Base-by-base conservation (phyloP, 2,888 invertebrate species). In the Coleophora flavipennella region DNA sequence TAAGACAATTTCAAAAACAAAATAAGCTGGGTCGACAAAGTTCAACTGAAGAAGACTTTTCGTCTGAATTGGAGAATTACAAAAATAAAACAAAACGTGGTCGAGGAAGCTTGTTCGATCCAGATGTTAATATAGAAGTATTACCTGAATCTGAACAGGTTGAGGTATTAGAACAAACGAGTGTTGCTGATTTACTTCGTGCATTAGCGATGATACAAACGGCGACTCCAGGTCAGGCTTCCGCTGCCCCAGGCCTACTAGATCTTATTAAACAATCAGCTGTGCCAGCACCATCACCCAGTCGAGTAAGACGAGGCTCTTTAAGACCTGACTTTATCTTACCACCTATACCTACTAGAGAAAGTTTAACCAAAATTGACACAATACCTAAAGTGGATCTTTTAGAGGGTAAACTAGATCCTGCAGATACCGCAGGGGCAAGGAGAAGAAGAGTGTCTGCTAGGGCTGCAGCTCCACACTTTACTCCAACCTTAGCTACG, bases 141-240 rank as follows among this genome's bases (percentile, higher is more conserved):
- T 58, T 83, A 27, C 71, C 79, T 14, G 73, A 84, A 56, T 57
- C 69, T 1, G 78, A 85, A 46, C 87, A 88, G 53, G 85, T 88
- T 6, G 87, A 87, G 55, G 87, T 93, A 9, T 75, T 94, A 40
- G 94, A 94, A 67, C 90, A 93, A 55, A 94, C 94, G 0, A 92
- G 93, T 13, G 86, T 95, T 10, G 94, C 93, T 1, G 94, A 95
- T 71, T 87, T 95, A 39, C 86, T 95, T 20, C 85, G 93, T 40
- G 93, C 93, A 0, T 72, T 95, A 35, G 91, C 92, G 35, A 88
- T 90, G n/a, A 80, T 94, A 50, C 81, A 84, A 50, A 80, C 83
- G 4, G 77, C 72, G 11, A 62, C 63, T 25, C 62, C 62, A 40
- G 58, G 52, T 36, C 46, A 53, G 14, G 48, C 43, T 29, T 39